Evolutionary conservation across 2,113 vertebrate species (phyloP), one percentile per base, ranked within the genome.

Genomic region (Phyllostomus discolor): DNA sequence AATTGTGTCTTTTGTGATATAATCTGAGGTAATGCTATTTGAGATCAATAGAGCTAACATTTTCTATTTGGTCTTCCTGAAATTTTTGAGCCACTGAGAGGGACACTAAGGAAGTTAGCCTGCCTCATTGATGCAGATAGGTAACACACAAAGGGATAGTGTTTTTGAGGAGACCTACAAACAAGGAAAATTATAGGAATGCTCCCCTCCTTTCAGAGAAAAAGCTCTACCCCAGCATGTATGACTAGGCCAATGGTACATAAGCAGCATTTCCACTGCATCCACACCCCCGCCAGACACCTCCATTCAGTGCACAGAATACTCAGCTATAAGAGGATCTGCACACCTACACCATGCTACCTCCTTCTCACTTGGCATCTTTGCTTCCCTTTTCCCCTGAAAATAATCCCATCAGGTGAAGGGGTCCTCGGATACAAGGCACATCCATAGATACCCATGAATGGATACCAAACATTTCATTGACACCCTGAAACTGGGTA

Each of bases 131-230:
- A 82, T 73, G 11, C 80, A 89, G 50, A 92, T 2, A 80, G 26
- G 38, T 41, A 7, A 31, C 38, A 35, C n/a, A n/a, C 17, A 31
- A 46, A 24, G 73, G 62, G 24, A 24, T 69, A 94, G 14, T 50
- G 28, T 85, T 43, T 78, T 69, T 69, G 28, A 72, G 46, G 48
- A 94, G 19, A 86, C 41, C 54, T 75, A 57, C 11, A 87, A 11
- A 62, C 41, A 93, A n/a, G 10, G 12, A 8, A 91, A 94, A 86
- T 80, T 86, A 75, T 48, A 59, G 83, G 81, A 88, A 66, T 10
- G 2, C 2, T 70, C 33, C 72, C 38, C 72, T 52, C 12, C 33
- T 38, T 70, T 6, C 41, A 73, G 76, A 88, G 43, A 94, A n/a
- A 62, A 85, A 90, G 46, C 38, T 26, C 16, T 38, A 95, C 26